These are phyloP conservation scores for Aphelenchoides bicaudatus DNA, from an alignment of 2,888 invertebrate species.

Conservation along the genomic window DNA sequence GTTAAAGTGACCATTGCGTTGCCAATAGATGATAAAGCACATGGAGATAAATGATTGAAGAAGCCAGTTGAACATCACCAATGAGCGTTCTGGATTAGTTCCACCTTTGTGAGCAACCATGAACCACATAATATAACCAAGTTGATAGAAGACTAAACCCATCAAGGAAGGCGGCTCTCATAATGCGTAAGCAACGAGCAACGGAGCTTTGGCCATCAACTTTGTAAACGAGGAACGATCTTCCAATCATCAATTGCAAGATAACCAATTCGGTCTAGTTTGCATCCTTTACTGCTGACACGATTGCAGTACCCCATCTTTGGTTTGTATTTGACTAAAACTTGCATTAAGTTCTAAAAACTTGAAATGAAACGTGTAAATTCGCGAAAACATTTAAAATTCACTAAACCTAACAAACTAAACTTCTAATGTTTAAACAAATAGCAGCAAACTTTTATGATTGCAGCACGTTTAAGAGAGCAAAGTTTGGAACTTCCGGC, in stretches of 20 bases:
- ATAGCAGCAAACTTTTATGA: not conserved
- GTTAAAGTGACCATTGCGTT: conserved; percentile 14
- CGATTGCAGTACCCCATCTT: conserved; percentile 2
- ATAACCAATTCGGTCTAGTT: conserved; percentile 1
- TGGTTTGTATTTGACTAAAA: not conserved
- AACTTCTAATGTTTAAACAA: not conserved
- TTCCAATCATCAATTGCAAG: not conserved
- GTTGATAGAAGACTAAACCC: conserved; percentile 15
- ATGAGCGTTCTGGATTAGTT: conserved; percentile 16
- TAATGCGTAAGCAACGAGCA: not conserved
- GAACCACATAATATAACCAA: not conserved
- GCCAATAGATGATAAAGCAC: conserved; percentile 27
- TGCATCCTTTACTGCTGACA: not conserved
- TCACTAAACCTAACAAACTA: not conserved
- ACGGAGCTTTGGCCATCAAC: not conserved
- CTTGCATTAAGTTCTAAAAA: too few species aligned
- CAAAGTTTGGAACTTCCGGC: too few species aligned
- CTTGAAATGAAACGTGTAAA: not conserved
- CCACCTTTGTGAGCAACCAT: conserved; percentile 2
- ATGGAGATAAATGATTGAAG: conserved; percentile 23
- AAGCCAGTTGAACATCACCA: conserved; percentile 23
- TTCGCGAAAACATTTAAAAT: not conserved
- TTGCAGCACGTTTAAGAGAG: too few species aligned
- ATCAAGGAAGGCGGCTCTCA: conserved; percentile 10
- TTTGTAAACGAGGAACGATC: not conserved